Conservation (phyloP, 2,113 vertebrate genomes). For the Lepidothrix coronata region DNA sequence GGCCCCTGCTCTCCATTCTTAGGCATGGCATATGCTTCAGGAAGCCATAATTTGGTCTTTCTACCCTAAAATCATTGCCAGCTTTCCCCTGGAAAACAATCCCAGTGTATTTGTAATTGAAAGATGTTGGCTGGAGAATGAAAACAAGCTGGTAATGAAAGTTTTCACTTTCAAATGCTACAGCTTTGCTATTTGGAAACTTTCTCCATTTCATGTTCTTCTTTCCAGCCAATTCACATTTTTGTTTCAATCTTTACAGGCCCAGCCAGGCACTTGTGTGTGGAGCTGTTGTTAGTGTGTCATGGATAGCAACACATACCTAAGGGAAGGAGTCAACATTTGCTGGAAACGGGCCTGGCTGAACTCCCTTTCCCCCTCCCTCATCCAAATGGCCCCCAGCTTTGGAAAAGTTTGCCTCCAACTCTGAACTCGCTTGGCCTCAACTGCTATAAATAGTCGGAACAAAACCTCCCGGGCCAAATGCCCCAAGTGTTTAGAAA, state of each 20-base stretch:
- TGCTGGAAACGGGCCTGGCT: slow-evolving; percentile 35
- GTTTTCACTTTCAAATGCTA: slow-evolving; percentile 1
- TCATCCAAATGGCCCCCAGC: slow-evolving; percentile 45
- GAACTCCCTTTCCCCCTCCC: slow-evolving; percentile 28
- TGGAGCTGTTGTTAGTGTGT: slow-evolving; percentile 5
- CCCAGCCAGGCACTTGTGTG: slow-evolving; percentile 30
- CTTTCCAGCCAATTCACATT: slow-evolving; percentile 16
- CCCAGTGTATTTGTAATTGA: not conserved
- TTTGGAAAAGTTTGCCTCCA: slow-evolving; percentile 57
- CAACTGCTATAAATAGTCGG: slow-evolving; percentile 55
- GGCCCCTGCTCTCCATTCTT: not conserved
- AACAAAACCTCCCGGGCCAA: slow-evolving; percentile 49
- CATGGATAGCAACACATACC: slow-evolving; percentile 60
- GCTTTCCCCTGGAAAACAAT: not conserved
- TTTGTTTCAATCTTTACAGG: not conserved
- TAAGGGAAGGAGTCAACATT: slow-evolving; percentile 55
- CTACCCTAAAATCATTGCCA: not conserved
- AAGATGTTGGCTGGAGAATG: not conserved
- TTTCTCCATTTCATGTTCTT: not conserved
- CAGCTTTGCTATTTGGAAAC: slow-evolving; percentile 14
- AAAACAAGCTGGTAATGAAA: not conserved
- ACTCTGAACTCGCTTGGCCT: slow-evolving; percentile 47
- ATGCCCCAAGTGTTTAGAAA: slow-evolving; percentile 47
- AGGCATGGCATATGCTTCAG: not conserved
- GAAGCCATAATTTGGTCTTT: not conserved